These are phyloP conservation scores for Acipenser ruthenus DNA, from an alignment of 2,797 vertebrate species.

Conservation along the genomic window DNA sequence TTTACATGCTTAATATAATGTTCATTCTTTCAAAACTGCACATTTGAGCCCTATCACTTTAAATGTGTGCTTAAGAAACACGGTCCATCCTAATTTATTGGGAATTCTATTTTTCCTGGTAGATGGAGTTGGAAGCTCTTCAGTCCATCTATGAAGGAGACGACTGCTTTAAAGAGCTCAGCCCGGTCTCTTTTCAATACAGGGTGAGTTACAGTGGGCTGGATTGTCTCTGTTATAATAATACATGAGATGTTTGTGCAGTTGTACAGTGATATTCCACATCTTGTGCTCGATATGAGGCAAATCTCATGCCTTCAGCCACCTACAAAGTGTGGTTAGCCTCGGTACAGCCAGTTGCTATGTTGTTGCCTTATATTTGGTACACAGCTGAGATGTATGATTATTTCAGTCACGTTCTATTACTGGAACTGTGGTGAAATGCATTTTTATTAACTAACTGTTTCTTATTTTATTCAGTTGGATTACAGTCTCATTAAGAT, in stretches of 20 bases:
- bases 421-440: too few relatives aligned
- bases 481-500: too few relatives aligned
- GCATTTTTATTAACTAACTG: not conserved
- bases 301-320: not conserved
- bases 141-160: slow-evolving; percentile 96
- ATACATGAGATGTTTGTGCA: not conserved
- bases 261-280: not conserved
- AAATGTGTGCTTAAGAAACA: not conserved
- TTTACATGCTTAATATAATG: too few relatives aligned
- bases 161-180: slow-evolving; percentile 84
- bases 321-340: too few relatives aligned
- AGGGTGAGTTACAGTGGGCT: slow-evolving; percentile 61
- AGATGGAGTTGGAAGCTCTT: slow-evolving; percentile 96
- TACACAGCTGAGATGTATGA: too few relatives aligned
- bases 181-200: slow-evolving; percentile 83
- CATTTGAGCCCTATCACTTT: not conserved
- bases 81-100: too few relatives aligned
- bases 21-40: not conserved
- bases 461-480: not conserved
- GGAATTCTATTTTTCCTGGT: slow-evolving; percentile 12
- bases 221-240: too few relatives aligned
- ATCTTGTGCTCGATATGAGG: not conserved
- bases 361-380: too few relatives aligned
- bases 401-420: too few relatives aligned
- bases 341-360: too few relatives aligned